Conservation (phyloP, 2,888 invertebrate genomes). For the Orthosia gracilis region DNA sequence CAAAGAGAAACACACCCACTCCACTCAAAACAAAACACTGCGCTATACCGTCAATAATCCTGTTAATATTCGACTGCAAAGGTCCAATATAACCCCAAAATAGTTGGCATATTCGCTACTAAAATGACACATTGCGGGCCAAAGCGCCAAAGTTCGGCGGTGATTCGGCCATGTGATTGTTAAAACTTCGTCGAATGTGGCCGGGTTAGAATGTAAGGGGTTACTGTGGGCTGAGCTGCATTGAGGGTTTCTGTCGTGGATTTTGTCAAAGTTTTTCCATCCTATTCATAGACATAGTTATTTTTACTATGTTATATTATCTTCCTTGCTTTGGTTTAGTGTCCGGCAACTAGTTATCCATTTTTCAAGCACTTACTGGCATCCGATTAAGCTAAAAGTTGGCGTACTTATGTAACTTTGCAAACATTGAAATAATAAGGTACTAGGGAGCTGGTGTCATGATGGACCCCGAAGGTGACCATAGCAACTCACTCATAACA, state of each 20-base stretch:
- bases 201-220: conserved; percentile 36
- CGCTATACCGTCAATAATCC: conserved; percentile 28
- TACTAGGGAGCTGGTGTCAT: no score
- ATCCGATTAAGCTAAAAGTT: no score
- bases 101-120: conserved; percentile 71
- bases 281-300: no score
- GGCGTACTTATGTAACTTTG: no score
- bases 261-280: conserved; percentile 2
- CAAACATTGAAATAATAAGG: no score
- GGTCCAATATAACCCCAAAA: conserved; percentile 42
- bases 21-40: conserved; percentile 35
- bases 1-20: conserved; percentile 7
- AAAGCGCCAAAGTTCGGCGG: conserved; percentile 75
- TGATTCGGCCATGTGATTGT: conserved; percentile 75
- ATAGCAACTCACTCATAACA: no score
- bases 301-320: no score
- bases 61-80: conserved; percentile 44
- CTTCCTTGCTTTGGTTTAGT: no score
- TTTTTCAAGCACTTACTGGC: no score
- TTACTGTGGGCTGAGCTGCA: conserved; percentile 12
- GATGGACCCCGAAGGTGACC: no score
- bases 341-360: no score
- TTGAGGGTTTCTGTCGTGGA: conserved; percentile 9
- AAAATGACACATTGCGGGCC: conserved; percentile 75
- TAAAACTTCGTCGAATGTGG: conserved; percentile 77